A percentile compares a stretch with the other conserved stretches of the same genome.
Evolutionary conservation across 2,113 vertebrate genomes (phyloP).

Genomic region (Geothlypis trichas): DNA sequence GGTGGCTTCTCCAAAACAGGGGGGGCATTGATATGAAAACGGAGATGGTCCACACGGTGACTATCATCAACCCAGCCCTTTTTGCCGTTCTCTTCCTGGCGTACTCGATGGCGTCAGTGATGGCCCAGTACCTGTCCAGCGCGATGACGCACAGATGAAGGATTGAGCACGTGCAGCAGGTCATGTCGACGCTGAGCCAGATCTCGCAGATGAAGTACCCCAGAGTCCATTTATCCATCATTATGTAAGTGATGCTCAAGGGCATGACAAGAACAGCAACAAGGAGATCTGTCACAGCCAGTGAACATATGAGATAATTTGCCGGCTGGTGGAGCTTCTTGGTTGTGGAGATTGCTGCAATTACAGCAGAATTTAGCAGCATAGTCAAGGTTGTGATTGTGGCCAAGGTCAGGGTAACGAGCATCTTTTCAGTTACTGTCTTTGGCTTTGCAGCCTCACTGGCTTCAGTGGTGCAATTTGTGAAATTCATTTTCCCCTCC

Average conservation of each 20-base stretch:
- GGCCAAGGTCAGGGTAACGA: conserved; percentile 77
- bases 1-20: conserved; percentile 84
- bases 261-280: conserved; percentile 90
- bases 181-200: conserved; percentile 91
- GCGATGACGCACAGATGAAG: conserved; percentile 90
- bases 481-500: conserved; percentile 75
- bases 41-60: conserved; percentile 83
- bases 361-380: conserved; percentile 83
- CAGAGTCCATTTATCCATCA: conserved; percentile 82
- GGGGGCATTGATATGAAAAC: conserved; percentile 88
- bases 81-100: conserved; percentile 83
- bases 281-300: conserved; percentile 88
- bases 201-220: conserved; percentile 86
- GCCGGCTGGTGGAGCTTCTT: conserved; percentile 89
- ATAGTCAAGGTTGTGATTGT: conserved; percentile 81
- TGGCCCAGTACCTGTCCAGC: conserved; percentile 91
- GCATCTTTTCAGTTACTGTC: conserved; percentile 79
- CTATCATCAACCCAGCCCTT: conserved; percentile 82
- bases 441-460: conserved; percentile 60
- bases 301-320: conserved; percentile 91
- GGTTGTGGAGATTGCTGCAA: conserved; percentile 85
- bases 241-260: conserved; percentile 87
- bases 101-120: conserved; percentile 87
- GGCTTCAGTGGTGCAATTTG: conserved; percentile 79
- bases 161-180: conserved; percentile 91